phyloP scores from a whole-genome alignment of 2,888 invertebrate genomes.

The Asteroscopus sphinx region DNA sequence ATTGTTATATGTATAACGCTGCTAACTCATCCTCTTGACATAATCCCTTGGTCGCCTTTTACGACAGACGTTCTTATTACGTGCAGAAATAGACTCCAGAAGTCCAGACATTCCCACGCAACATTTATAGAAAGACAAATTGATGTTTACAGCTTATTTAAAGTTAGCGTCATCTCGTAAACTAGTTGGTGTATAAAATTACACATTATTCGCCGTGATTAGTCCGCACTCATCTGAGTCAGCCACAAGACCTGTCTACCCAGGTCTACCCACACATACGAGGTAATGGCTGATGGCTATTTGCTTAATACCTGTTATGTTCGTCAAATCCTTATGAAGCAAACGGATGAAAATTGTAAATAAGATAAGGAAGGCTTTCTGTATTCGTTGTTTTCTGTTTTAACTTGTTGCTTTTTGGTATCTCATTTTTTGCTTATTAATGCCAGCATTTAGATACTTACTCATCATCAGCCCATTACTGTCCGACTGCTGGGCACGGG shows the following conservation, averaged over 20 bases:
- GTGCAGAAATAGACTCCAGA: constrained; percentile 36
- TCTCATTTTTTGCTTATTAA: constrained; percentile 7
- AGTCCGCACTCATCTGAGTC: constrained; percentile 57
- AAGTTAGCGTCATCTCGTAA: constrained; percentile 41
- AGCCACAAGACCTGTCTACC: constrained; percentile 68
- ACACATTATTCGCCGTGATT: constrained; percentile 55
- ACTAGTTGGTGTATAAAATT: constrained; percentile 53
- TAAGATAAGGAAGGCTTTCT: constrained; percentile 39
- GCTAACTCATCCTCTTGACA: constrained; percentile 1
- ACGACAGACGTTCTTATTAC: constrained; percentile 32
- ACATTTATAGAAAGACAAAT: constrained; percentile 54
- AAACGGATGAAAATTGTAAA: constrained; percentile 39
- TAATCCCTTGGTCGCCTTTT: constrained; percentile 29
- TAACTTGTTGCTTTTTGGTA: not conserved
- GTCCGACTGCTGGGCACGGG: too few species aligned
- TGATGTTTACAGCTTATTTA: constrained; percentile 45
- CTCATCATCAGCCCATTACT: too few species aligned
- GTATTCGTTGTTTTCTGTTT: constrained; percentile 27
- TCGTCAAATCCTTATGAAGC: constrained; percentile 53
- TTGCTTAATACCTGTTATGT: constrained; percentile 65
- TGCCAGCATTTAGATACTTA: not conserved
- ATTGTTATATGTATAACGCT: constrained; percentile 10
- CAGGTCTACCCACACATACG: constrained; percentile 73
- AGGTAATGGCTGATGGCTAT: constrained; percentile 53
- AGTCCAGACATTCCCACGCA: constrained; percentile 37